These are phyloP conservation scores for Anthophora plumipes DNA, from an alignment of 2,888 invertebrate genomes.

Conservation along the genomic window DNA sequence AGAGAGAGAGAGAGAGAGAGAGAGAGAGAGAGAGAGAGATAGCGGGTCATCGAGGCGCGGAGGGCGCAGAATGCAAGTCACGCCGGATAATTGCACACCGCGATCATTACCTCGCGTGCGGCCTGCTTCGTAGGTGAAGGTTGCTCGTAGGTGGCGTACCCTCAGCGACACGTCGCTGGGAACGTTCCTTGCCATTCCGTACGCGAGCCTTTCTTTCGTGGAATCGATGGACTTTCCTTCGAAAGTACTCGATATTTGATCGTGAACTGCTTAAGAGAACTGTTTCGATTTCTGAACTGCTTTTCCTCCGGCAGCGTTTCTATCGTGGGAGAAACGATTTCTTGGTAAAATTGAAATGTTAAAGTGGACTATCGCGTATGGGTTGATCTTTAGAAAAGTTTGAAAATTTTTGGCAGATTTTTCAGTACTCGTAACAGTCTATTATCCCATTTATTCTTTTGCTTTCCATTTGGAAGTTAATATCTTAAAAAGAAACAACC, in stretches of 20 bases:
- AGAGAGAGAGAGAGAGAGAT: slow-evolving; percentile 45
- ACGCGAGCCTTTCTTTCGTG: slow-evolving; percentile 22
- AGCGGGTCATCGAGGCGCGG: slow-evolving; percentile 65
- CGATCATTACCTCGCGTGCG: slow-evolving; percentile 76
- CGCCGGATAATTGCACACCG: slow-evolving; percentile 82
- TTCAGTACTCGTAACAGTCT: too few relatives aligned
- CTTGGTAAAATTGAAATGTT: too few relatives aligned
- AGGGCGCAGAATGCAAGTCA: slow-evolving; percentile 83
- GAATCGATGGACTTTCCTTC: slow-evolving; percentile 12
- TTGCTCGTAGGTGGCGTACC: slow-evolving; percentile 64
- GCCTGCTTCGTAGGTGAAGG: slow-evolving; percentile 65
- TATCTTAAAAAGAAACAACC: neutral
- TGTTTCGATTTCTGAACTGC: too few relatives aligned
- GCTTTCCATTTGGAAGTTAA: neutral
- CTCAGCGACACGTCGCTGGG: slow-evolving; percentile 33
- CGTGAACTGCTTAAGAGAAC: neutral
- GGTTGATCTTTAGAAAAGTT: too few relatives aligned
- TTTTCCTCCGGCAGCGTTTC: too few relatives aligned
- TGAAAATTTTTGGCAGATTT: too few relatives aligned
- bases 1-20: slow-evolving; percentile 49
- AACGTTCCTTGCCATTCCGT: slow-evolving; percentile 39
- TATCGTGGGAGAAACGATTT: too few relatives aligned
- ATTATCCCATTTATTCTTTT: too few relatives aligned
- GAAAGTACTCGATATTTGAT: neutral
- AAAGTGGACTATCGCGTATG: too few relatives aligned